These are phyloP conservation scores for Naso thynnoides DNA, from an alignment of 2,797 vertebrate genomes.

Conservation along the genomic window DNA sequence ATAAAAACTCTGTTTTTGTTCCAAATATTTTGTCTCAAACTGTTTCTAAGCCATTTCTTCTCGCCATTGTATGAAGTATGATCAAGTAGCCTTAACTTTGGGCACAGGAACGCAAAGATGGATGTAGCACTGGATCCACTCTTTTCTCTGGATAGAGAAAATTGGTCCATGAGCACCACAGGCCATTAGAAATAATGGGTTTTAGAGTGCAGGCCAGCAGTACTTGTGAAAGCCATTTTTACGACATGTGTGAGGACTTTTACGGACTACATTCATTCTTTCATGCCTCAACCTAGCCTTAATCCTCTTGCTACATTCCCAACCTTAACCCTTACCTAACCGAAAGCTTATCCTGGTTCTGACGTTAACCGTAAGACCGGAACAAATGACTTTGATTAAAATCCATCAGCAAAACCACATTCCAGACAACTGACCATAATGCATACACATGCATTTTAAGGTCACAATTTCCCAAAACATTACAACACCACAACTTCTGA, in stretches of 20 bases:
- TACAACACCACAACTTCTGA: background rate
- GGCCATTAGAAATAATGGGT: conserved; percentile 71
- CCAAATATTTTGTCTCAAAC: background rate
- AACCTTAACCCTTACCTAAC: conserved; percentile 25
- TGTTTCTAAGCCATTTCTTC: background rate
- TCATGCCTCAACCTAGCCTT: conserved; percentile 36
- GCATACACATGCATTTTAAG: background rate
- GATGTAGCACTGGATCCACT: conserved; percentile 18
- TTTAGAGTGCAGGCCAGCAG: conserved; percentile 66
- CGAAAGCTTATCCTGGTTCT: background rate
- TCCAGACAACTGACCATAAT: background rate
- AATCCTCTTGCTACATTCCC: conserved; percentile 46
- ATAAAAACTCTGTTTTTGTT: background rate
- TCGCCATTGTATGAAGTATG: background rate
- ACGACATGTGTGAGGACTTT: conserved; percentile 47
- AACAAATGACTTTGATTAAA: conserved; percentile 5
- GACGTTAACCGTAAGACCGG: background rate
- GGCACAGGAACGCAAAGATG: conserved; percentile 29
- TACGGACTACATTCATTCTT: conserved; percentile 36
- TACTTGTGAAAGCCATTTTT: conserved; percentile 54
- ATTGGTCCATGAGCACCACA: conserved; percentile 31
- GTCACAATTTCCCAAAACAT: background rate
- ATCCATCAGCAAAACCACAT: background rate
- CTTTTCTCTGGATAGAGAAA: conserved; percentile 43
- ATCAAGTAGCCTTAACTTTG: conserved; percentile 37